Percentiles rank a stretch among this genome's conserved stretches.
phyloP scores from a whole-genome alignment of 2,888 invertebrate genomes.

The Rotaria magnacalcarata region DNA sequence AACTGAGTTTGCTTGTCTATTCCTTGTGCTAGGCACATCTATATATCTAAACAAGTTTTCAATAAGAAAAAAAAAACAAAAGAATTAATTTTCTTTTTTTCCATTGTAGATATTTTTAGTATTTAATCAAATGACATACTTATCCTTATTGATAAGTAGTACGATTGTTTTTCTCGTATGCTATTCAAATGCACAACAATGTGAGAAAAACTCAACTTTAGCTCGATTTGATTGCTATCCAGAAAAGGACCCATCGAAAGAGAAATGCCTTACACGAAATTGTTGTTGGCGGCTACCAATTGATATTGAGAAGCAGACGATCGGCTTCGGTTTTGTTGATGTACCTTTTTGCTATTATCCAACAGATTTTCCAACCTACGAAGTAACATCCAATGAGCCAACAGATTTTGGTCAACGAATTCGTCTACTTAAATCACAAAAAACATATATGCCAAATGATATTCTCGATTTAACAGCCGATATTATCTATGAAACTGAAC shows the following conservation, averaged over 20 bases:
- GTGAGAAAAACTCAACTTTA: conserved; percentile 5
- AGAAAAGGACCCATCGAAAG: conserved; percentile 33
- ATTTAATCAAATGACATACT: neutral
- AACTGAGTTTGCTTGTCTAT: no score
- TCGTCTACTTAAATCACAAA: conserved; percentile 37
- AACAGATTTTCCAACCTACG: conserved; percentile 41
- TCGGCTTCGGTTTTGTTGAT: neutral
- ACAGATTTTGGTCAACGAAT: conserved; percentile 1
- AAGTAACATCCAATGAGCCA: neutral
- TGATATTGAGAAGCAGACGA: neutral
- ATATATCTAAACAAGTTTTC: no score
- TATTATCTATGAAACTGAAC: conserved; percentile 38
- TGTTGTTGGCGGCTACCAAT: conserved; percentile 43
- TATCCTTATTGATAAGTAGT: neutral
- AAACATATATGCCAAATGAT: conserved; percentile 40
- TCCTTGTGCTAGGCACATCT: no score
- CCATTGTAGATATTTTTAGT: neutral
- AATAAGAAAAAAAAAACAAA: neutral
- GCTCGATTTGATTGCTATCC: conserved; percentile 44
- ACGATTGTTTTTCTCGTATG: neutral
- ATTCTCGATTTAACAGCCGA: conserved; percentile 38
- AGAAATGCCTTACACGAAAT: conserved; percentile 36
- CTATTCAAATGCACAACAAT: neutral
- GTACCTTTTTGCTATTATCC: conserved; percentile 45
- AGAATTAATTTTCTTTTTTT: neutral